These are phyloP conservation scores for Phymastichus coffea DNA, from an alignment of 1,140 invertebrate species.

Conservation along the genomic window DNA sequence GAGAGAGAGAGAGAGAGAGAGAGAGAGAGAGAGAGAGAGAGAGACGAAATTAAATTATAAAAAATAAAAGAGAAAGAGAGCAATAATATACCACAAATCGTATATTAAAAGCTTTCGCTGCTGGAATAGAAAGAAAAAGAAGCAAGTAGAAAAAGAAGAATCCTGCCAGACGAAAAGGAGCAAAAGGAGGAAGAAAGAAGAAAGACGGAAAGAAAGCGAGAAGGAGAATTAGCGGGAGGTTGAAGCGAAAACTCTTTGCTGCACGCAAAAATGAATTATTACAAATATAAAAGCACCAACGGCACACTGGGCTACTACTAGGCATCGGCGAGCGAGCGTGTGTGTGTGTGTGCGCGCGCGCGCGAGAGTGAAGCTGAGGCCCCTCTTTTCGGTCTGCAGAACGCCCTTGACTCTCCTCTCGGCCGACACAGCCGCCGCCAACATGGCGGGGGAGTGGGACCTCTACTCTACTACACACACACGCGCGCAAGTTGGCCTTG, in stretches of 20 bases:
- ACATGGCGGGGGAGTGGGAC: conserved; percentile 48
- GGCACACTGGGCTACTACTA: too few relatives aligned
- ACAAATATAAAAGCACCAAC: too few relatives aligned
- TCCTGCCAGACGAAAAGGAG: not conserved
- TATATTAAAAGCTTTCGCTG: not conserved
- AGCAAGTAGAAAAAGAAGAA: conserved; percentile 28
- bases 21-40: not conserved
- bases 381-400: conserved; percentile 33
- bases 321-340: not conserved
- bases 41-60: not conserved
- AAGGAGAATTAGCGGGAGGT: conserved; percentile 17
- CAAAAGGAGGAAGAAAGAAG: conserved; percentile 19
- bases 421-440: conserved; percentile 5
- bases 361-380: not conserved
- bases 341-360: not conserved
- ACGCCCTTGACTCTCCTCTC: conserved; percentile 48
- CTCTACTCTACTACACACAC: conserved; percentile 20
- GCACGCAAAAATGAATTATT: too few relatives aligned
- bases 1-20: conserved; percentile 24
- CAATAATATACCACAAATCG: not conserved
- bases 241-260: conserved; percentile 3
- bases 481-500: conserved; percentile 44
- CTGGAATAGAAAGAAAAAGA: not conserved
- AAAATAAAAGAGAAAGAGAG: conserved; percentile 21
- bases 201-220: conserved; percentile 23